Base-by-base conservation (phyloP, 2,113 vertebrate genomes). In the Toxotes chatareus region DNA sequence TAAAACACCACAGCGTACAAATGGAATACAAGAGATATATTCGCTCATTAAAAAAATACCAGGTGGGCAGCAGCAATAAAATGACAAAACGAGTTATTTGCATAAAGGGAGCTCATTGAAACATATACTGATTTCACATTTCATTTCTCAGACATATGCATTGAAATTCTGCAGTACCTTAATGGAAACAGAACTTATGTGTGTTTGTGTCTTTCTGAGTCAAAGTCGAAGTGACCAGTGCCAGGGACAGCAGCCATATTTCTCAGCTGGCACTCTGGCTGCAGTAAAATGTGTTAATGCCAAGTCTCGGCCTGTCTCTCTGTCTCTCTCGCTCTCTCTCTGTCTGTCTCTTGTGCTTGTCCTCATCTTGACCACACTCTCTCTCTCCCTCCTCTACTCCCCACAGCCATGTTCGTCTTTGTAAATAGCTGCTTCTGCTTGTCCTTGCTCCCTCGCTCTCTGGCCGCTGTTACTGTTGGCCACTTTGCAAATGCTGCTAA, bases 141-240 rank as follows among this genome's bases (percentile, higher is more conserved):
- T 32, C 1, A 23, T 59, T 40, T 64, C 42, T 31, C 23, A 68
- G 27, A 47, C 13, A 34, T 51, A 12, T 44, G 56, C 36, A 17
- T 40, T n/a, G 5, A 70, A 67, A 1, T 55, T 46, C 1, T 3
- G 7, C 32, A 12, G 14, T 31, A 6, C 57, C 44, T 56, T 2
- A 71, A 68, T 61, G 36, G 16, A 32, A 72, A 36, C 44, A 55
- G 47, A 68, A 76, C 40, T 77, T 57, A 11, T 80, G 55, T 66
- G 49, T 64, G 32, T 67, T 56, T 60, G 72, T 51, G 73, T 77
- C 56, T 75, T 36, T 87, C 31, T 76, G 60, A 81, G 67, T 86
- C 80, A 88, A 91, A 87, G 79, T 89, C 82, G 13, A 51, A 70
- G 76, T 69, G 83, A 31, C 42, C 63, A 5, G 47, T 56, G 63